phyloP scores from a whole-genome alignment of 2,797 vertebrate species.

The Mycteria americana region DNA sequence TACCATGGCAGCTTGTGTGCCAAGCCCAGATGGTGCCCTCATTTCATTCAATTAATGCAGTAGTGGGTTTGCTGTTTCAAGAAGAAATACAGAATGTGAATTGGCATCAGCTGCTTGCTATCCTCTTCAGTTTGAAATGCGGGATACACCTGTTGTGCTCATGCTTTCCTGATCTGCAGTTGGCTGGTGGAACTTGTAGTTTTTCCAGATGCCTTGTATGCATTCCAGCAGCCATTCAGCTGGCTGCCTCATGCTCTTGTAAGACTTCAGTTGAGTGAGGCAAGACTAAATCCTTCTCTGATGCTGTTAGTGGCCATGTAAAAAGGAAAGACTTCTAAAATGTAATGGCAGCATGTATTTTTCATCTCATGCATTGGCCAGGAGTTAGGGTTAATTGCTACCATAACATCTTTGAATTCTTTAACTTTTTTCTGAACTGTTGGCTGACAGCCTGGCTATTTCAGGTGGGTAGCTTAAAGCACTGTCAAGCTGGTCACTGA shows the following conservation, averaged over 20 bases:
- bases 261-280: background rate
- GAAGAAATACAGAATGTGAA: background rate
- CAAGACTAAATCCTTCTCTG: background rate
- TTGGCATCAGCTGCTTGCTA: background rate
- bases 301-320: background rate
- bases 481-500: background rate
- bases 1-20: conserved; percentile 33
- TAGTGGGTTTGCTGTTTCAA: background rate
- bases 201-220: background rate
- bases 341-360: background rate
- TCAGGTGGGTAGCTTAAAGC: background rate
- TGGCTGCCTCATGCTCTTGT: fast-evolving
- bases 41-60: conserved; percentile 29
- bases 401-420: background rate
- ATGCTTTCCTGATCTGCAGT: background rate
- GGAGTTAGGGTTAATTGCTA: background rate
- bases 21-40: conserved; percentile 41
- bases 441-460: background rate
- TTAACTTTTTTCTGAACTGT: background rate
- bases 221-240: background rate
- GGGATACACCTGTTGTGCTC: background rate
- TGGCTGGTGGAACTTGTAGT: background rate
- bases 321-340: background rate
- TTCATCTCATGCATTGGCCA: background rate
- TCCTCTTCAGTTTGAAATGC: background rate